Conservation (phyloP, 2,113 vertebrate genomes). For the Pseudopipra pipra region DNA sequence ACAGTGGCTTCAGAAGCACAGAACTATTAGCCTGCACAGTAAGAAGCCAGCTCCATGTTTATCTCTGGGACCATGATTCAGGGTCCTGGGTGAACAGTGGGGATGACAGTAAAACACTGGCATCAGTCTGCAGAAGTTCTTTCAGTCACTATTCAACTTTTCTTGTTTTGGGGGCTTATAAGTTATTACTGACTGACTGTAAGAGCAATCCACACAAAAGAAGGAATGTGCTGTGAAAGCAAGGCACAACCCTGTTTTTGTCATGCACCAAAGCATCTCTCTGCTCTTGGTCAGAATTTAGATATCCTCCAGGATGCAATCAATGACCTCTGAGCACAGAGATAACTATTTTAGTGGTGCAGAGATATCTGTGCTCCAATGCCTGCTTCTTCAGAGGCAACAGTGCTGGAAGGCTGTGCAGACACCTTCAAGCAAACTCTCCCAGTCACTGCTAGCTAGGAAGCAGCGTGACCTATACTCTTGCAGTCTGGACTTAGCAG, state of each 20-base stretch:
- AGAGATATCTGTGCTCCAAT: background rate
- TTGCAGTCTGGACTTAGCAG: background rate
- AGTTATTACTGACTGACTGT: background rate
- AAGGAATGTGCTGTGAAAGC: background rate
- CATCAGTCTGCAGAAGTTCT: background rate
- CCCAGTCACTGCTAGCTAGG: background rate
- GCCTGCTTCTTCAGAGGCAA: background rate
- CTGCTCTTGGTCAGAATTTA: background rate
- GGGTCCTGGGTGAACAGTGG: background rate
- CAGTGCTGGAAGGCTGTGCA: background rate
- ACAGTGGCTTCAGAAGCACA: background rate
- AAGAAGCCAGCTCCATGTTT: background rate
- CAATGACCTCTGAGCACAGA: background rate
- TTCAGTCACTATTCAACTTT: background rate
- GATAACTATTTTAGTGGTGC: background rate
- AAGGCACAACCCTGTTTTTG: background rate
- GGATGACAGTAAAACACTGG: background rate
- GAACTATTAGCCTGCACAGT: background rate
- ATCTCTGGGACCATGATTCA: background rate
- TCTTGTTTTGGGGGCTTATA: background rate
- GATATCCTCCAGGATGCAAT: background rate
- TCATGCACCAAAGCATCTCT: background rate
- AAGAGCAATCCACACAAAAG: background rate
- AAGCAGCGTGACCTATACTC: background rate
- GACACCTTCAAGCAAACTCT: background rate